Percentiles rank a stretch among this genome's conserved stretches.
These are phyloP conservation scores for Phoenicopterus ruber DNA, from an alignment of 2,113 vertebrate genomes.

Conservation along the genomic window DNA sequence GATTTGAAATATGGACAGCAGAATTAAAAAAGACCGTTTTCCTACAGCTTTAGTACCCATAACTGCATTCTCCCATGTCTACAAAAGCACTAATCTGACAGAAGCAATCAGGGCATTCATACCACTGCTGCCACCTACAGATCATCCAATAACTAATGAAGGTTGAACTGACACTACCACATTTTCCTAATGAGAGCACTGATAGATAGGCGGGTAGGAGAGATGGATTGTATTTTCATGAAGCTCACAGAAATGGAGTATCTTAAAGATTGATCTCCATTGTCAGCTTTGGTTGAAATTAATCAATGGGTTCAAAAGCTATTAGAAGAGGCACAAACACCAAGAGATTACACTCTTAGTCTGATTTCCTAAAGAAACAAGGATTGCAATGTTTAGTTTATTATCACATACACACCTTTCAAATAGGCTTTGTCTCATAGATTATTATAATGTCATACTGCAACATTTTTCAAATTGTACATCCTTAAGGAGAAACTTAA, in stretches of 20 bases:
- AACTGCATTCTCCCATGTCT: not conserved
- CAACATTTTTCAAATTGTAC: not conserved
- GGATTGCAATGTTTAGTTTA: not conserved
- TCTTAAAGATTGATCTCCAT: not conserved
- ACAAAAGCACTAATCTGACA: not conserved
- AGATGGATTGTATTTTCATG: not conserved
- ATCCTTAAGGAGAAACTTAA: not conserved
- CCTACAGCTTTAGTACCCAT: not conserved
- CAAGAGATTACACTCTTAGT: not conserved
- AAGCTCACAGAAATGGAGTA: not conserved
- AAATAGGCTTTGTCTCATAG: not conserved
- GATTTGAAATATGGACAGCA: not conserved
- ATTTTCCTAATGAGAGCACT: not conserved
- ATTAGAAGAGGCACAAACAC: not conserved
- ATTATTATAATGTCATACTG: not conserved
- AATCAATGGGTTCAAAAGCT: not conserved
- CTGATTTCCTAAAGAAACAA: not conserved
- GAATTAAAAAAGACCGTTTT: not conserved
- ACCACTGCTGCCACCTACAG: slow-evolving; percentile 52
- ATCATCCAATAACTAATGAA: not conserved
- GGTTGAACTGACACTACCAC: not conserved
- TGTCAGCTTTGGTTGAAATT: not conserved
- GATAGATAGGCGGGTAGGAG: not conserved
- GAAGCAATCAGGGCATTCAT: not conserved
- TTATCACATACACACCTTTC: not conserved